A percentile compares a stretch with the other conserved stretches of the same genome.
Evolutionary conservation across 2,113 vertebrate genomes (phyloP).

Genomic region (Ammodytes dubius): DNA sequence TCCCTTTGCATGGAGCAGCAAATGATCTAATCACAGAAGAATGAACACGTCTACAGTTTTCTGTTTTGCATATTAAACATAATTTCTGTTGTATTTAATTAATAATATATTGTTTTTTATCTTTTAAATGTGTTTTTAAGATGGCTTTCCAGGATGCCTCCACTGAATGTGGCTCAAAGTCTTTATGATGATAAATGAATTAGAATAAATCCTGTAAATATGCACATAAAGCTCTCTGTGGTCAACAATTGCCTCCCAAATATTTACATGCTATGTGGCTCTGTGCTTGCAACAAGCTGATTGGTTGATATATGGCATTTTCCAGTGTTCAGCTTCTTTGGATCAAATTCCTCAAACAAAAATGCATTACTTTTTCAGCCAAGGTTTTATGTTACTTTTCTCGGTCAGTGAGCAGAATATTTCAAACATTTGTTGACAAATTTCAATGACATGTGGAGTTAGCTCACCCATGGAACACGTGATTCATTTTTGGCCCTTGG

Average conservation of each 20-base stretch:
- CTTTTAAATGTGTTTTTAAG: neutral
- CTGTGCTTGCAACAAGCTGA: neutral
- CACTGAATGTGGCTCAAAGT: neutral
- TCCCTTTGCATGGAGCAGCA: neutral
- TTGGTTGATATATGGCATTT: neutral
- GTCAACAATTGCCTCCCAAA: neutral
- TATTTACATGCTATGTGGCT: neutral
- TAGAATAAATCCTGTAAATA: neutral
- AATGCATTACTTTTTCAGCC: neutral
- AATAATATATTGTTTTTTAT: neutral
- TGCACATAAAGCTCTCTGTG: neutral
- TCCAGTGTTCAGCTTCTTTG: neutral
- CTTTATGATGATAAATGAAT: neutral
- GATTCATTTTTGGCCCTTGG: neutral
- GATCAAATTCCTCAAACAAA: slow-evolving; percentile 5
- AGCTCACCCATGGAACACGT: neutral
- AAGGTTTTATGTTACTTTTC: slow-evolving; percentile 18
- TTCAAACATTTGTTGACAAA: neutral
- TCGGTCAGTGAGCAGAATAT: slow-evolving; percentile 5
- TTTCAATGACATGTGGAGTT: slow-evolving; percentile 13
- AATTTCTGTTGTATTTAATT: neutral
- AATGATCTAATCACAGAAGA: neutral
- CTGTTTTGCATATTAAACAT: neutral
- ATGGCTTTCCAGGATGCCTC: neutral
- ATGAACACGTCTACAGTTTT: neutral